These are phyloP conservation scores for Punctoribates punctum DNA, from an alignment of 2,888 invertebrate genomes.

Conservation along the genomic window DNA sequence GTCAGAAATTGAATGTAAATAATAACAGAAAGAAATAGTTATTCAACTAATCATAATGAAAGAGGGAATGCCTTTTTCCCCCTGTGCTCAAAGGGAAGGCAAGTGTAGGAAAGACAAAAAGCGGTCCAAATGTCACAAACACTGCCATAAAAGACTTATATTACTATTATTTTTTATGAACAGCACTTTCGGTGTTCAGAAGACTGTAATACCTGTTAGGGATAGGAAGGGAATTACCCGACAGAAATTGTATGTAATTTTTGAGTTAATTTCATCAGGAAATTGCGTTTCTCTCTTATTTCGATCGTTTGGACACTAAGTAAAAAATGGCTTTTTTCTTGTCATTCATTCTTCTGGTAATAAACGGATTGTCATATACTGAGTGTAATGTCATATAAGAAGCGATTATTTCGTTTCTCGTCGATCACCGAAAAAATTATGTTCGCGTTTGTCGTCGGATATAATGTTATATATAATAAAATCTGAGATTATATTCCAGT, in stretches of 20 bases:
- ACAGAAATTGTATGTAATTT: background rate
- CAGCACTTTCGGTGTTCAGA: background rate
- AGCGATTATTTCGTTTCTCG: too few species aligned
- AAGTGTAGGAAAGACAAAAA: background rate
- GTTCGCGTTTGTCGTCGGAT: too few species aligned
- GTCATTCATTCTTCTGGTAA: background rate
- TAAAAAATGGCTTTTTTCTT: background rate
- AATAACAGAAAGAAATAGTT: background rate
- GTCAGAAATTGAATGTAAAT: background rate
- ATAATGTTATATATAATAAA: too few species aligned
- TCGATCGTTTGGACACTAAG: background rate
- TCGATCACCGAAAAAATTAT: too few species aligned
- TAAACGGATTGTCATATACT: background rate
- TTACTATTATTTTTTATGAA: background rate
- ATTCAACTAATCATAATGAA: background rate
- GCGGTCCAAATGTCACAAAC: background rate
- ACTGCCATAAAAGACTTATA: background rate
- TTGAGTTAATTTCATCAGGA: constrained; percentile 7
- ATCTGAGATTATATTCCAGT: too few species aligned
- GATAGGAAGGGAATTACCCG: background rate
- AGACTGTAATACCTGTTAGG: constrained; percentile 1
- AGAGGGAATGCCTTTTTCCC: background rate
- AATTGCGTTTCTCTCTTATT: background rate
- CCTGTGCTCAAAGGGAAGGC: background rate
- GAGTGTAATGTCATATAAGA: too few species aligned